Conservation (phyloP, 2,888 invertebrate species). For the Diarsia mendica region DNA sequence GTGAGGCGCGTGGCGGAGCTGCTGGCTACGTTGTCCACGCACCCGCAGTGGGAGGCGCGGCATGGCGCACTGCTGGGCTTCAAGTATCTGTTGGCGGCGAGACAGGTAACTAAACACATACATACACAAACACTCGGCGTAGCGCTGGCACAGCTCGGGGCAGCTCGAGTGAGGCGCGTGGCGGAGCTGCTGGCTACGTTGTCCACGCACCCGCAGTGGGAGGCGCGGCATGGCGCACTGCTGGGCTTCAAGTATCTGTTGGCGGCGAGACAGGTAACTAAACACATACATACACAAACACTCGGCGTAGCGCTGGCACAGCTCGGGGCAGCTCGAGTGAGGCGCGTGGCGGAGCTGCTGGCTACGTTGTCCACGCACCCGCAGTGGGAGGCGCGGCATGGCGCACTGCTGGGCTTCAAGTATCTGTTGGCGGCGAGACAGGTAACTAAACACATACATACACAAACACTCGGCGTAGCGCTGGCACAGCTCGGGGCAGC, state of each 20-base stretch:
- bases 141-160: conserved; percentile 93
- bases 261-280: conserved; percentile 91
- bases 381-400: conserved; percentile 99
- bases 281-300: too few relatives aligned
- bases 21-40: conserved; percentile 93
- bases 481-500: conserved; percentile 92
- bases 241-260: conserved; percentile 96
- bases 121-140: too few relatives aligned
- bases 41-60: conserved; percentile 98
- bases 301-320: conserved; percentile 94
- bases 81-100: conserved; percentile 95
- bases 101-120: too few relatives aligned
- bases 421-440: conserved; percentile 94
- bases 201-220: conserved; percentile 96
- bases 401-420: conserved; percentile 97
- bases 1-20: conserved; percentile 93
- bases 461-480: too few relatives aligned
- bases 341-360: conserved; percentile 92
- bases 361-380: conserved; percentile 93
- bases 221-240: conserved; percentile 98
- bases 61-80: conserved; percentile 98
- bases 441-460: too few relatives aligned
- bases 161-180: conserved; percentile 92
- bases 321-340: conserved; percentile 92
- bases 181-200: conserved; percentile 93